phyloP scores from a whole-genome alignment of 2,888 invertebrate species.

The Harpagoxenus sublaevis region DNA sequence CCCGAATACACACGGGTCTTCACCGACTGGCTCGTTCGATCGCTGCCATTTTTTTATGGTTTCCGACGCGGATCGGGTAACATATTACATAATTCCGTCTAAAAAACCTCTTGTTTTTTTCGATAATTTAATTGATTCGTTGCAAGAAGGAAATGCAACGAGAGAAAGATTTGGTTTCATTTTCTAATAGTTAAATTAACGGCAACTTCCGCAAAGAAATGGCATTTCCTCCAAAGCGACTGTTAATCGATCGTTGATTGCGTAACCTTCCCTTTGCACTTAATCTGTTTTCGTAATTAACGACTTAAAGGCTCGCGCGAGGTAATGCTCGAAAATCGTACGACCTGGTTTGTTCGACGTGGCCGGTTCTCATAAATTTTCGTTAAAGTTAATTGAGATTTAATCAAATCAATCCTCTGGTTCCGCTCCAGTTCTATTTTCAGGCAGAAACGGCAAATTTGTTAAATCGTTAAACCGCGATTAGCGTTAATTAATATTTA shows the following conservation, averaged over 20 bases:
- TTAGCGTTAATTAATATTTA: conserved; percentile 42
- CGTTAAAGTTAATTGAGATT: conserved; percentile 45
- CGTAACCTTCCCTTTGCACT: not conserved
- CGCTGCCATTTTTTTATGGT: conserved; percentile 61
- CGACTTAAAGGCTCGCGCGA: conserved; percentile 32
- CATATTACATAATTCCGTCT: conserved; percentile 47
- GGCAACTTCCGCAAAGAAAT: not conserved
- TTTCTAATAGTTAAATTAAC: not conserved
- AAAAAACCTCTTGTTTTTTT: not conserved
- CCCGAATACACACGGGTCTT: conserved; percentile 75
- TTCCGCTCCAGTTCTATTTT: conserved; percentile 11
- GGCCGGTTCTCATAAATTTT: conserved; percentile 40
- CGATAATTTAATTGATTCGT: not conserved
- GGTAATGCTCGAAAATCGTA: conserved; percentile 34
- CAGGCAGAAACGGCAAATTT: not conserved
- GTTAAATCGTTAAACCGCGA: not conserved
- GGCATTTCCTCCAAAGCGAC: not conserved
- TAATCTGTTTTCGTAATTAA: conserved; percentile 52
- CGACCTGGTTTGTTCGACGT: not conserved
- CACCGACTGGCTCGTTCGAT: conserved; percentile 52
- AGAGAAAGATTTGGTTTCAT: not conserved
- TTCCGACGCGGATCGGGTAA: conserved; percentile 57
- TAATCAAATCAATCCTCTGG: conserved; percentile 38
- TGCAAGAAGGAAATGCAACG: not conserved
- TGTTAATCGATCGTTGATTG: conserved; percentile 19